Conservation (phyloP, 2,888 invertebrate genomes). For the Drosophila prolongata region DNA sequence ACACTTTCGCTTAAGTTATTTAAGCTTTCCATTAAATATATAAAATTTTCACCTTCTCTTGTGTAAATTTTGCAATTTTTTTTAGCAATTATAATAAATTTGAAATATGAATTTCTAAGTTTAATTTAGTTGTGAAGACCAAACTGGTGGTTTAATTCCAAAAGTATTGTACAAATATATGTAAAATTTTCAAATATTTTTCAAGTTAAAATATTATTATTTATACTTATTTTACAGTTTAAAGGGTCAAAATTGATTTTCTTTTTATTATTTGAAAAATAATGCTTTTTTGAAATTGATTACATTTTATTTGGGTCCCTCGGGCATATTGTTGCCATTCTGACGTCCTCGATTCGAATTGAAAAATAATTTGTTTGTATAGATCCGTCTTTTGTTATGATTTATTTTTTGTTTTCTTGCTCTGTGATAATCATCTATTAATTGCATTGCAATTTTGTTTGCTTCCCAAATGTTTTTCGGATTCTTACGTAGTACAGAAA, state of each 20-base stretch:
- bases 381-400: neutral
- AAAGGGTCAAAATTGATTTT: too few relatives aligned
- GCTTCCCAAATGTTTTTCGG: neutral
- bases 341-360: neutral
- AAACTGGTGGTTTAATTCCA: slow-evolving; percentile 1
- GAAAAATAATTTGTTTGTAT: neutral
- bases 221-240: too few relatives aligned
- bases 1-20: too few relatives aligned
- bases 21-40: too few relatives aligned
- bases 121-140: neutral
- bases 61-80: too few relatives aligned
- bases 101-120: neutral
- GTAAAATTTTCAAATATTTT: too few relatives aligned
- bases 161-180: too few relatives aligned
- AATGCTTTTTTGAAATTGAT: neutral
- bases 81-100: too few relatives aligned
- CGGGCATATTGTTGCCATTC: neutral
- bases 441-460: neutral
- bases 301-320: neutral
- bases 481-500: neutral
- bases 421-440: neutral
- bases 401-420: neutral
- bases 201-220: too few relatives aligned
- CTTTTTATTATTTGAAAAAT: too few relatives aligned
- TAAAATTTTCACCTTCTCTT: too few relatives aligned